Evolutionary conservation across 2,113 vertebrate species (phyloP).

Genomic region (Recurvirostra avosetta): DNA sequence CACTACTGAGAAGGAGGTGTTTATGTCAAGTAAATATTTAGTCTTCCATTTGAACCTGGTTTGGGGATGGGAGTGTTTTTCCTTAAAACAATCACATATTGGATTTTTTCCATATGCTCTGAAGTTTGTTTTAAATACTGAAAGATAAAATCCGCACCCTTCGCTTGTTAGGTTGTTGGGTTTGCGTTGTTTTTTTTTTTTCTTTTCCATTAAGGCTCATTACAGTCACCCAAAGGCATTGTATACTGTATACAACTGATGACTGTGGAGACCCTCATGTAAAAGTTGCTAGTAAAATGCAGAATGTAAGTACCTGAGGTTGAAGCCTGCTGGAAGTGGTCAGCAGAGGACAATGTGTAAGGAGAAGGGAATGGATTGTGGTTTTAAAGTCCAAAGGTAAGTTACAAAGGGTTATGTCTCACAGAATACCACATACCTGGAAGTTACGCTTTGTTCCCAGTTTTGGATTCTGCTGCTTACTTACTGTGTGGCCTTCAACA

Average conservation of each 20-base stretch:
- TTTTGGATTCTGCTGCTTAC: not conserved
- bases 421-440: not conserved
- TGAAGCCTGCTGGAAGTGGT: not conserved
- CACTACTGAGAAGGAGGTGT: constrained; percentile 32
- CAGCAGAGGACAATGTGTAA: not conserved
- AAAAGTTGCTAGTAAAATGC: not conserved
- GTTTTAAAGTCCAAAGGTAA: constrained; percentile 1
- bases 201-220: not conserved
- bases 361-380: not conserved
- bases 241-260: not conserved
- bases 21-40: not conserved
- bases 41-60: not conserved
- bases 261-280: not conserved
- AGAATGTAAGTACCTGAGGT: not conserved
- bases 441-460: not conserved
- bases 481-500: not conserved
- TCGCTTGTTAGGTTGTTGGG: not conserved
- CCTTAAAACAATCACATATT: not conserved
- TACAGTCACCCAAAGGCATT: not conserved
- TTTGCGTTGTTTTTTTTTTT: not conserved
- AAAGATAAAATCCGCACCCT: not conserved
- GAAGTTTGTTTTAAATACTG: not conserved
- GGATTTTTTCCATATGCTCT: not conserved
- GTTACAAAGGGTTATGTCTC: not conserved
- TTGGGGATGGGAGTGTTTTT: not conserved